Percentiles rank a stretch among this genome's conserved stretches.
These are phyloP conservation scores for Caerostris extrusa DNA, from an alignment of 1,140 invertebrate genomes.

Conservation along the genomic window DNA sequence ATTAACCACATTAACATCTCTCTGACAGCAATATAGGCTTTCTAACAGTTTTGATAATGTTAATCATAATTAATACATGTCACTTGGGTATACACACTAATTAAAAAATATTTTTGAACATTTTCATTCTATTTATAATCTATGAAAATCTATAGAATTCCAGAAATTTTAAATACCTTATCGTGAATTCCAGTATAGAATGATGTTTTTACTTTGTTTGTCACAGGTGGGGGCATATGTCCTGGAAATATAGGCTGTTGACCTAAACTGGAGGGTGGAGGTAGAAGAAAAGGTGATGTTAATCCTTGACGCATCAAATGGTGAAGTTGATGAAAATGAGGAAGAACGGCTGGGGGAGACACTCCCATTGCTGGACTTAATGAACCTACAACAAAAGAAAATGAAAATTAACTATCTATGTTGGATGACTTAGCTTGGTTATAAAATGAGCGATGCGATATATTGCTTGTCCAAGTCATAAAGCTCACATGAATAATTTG, in stretches of 20 bases:
- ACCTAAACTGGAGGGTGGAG: conserved; percentile 29
- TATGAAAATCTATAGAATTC: background rate
- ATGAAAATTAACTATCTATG: background rate
- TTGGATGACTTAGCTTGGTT: too few species aligned
- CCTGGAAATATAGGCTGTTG: conserved; percentile 59
- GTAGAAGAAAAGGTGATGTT: conserved; percentile 58
- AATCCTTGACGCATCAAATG: conserved; percentile 73
- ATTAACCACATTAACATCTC: too few species aligned
- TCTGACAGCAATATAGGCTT: too few species aligned
- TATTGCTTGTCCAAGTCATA: too few species aligned
- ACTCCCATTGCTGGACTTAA: conserved; percentile 79
- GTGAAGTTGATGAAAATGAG: conserved; percentile 78
- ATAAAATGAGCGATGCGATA: too few species aligned
- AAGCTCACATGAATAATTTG: too few species aligned
- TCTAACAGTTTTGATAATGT: too few species aligned
- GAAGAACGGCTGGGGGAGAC: conserved; percentile 63
- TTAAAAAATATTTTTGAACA: too few species aligned
- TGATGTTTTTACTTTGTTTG: conserved; percentile 38
- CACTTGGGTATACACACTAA: too few species aligned
- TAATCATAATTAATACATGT: too few species aligned
- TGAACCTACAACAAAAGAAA: conserved; percentile 68
- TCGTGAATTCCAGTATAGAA: conserved; percentile 3
- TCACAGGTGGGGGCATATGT: conserved; percentile 20
- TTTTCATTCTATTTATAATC: too few species aligned
- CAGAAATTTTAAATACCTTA: background rate